Conservation (phyloP, 2,888 invertebrate genomes). For the Cheilosia pagana region DNA sequence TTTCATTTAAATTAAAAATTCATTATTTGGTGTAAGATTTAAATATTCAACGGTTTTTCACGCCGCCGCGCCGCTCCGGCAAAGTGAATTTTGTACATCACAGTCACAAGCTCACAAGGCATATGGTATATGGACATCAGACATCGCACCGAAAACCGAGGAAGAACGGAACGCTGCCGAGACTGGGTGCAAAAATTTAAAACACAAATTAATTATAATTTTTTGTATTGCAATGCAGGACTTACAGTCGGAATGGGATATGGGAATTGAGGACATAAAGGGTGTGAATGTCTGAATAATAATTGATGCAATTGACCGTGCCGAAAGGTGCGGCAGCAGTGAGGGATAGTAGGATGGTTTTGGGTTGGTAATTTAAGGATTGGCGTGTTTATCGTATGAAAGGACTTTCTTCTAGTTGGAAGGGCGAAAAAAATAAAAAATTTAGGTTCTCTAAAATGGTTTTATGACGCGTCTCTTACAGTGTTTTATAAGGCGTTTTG, state of each 20-base stretch:
- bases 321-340: slow-evolving; percentile 34
- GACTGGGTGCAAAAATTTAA: slow-evolving; percentile 30
- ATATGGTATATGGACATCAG: background rate
- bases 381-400: no score
- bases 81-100: slow-evolving; percentile 52
- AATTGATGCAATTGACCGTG: slow-evolving; percentile 51
- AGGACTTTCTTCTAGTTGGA: no score
- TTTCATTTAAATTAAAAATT: slow-evolving; percentile 75
- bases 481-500: no score
- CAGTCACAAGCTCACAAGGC: background rate
- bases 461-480: no score
- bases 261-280: slow-evolving; percentile 4
- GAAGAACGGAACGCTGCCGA: background rate
- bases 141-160: slow-evolving; percentile 1
- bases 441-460: no score
- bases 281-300: slow-evolving; percentile 60
- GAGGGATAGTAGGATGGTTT: slow-evolving; percentile 2
- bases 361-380: background rate
- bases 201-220: slow-evolving; percentile 71
- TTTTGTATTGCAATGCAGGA: slow-evolving; percentile 33
- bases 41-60: slow-evolving; percentile 74
- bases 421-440: no score
- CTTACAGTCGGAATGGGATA: background rate
- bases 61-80: slow-evolving; percentile 30
- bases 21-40: slow-evolving; percentile 74